phyloP scores from a whole-genome alignment of 2,797 vertebrate species.

The Poliocrania exsul region DNA sequence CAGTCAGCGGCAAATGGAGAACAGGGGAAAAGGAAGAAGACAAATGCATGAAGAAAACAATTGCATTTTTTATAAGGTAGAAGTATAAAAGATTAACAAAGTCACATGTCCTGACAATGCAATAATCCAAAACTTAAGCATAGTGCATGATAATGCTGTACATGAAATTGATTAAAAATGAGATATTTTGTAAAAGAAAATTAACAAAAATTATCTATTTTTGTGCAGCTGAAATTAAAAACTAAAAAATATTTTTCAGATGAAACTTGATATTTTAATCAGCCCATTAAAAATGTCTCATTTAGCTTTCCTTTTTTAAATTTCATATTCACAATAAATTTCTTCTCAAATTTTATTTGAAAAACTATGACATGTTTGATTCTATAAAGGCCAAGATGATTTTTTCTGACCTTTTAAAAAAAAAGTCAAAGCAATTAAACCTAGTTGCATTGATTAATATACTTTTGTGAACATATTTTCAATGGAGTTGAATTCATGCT shows the following conservation, averaged over 20 bases:
- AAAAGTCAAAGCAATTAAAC: neutral
- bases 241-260: neutral
- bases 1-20: neutral
- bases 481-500: neutral
- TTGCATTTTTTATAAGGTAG: neutral
- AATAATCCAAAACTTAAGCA: neutral
- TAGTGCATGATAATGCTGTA: neutral
- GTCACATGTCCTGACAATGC: neutral
- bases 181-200: neutral
- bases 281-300: neutral
- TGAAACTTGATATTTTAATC: neutral
- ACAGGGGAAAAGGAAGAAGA: neutral
- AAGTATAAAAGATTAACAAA: neutral
- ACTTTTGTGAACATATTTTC: neutral
- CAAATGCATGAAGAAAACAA: neutral
- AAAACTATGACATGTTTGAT: neutral
- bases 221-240: neutral
- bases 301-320: neutral
- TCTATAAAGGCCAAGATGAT: neutral
- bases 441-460: neutral
- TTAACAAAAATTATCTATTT: neutral
- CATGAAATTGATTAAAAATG: neutral
- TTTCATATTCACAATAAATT: neutral
- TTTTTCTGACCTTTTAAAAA: neutral
- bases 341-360: neutral